Evolutionary conservation across 2,113 vertebrate genomes (phyloP), one percentile per base, ranked within the genome.

Genomic region (Beaufortia kweichowensis): DNA sequence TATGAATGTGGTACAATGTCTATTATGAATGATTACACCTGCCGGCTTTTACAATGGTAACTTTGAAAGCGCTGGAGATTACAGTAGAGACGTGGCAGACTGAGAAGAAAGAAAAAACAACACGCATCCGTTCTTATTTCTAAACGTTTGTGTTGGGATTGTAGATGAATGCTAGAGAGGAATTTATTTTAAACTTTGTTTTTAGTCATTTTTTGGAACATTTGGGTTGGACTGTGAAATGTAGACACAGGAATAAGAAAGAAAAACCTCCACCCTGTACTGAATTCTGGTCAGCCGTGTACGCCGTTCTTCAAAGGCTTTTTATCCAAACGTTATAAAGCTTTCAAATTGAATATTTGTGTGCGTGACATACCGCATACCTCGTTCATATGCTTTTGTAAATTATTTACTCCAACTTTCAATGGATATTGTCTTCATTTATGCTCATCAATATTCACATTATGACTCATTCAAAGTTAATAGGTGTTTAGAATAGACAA

Each of bases 1-100:
- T 64, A 39, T 79, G 76, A 82, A 75, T 63, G 77, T 19, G 31
- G 21, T 29, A 73, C 69, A 80, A 75, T 80, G 67, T 74, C 48
- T 69, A 64, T 72, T 79, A 79, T 73, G 46, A 67, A 39, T 64
- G 46, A 35, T 81, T 76, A 79, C 68, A 81, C 77, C 73, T 84
- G 76, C 68, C 68, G 74, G 31, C 69, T 73, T 23, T 21, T 76
- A 73, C 60, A 73, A 41, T 46, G 43, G 33, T 10, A 53, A 29
- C 57, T 68, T 68, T 73, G 69, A 60, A 75, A 78, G 69, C 11
- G 8, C 68, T 57, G 53, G 17, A 64, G 31, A 78, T 75, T 69
- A 28, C 53, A 33, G 8, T n/a, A 60, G 7, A 75, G 24, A 56
- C 31, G 53, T 19, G 9, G 53, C n/a, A 55, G 48, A 50, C 19